Percentiles rank a stretch among this genome's conserved stretches.
These are phyloP conservation scores for Drosophila arawakana DNA, from an alignment of 1,140 invertebrate species.

Conservation along the genomic window DNA sequence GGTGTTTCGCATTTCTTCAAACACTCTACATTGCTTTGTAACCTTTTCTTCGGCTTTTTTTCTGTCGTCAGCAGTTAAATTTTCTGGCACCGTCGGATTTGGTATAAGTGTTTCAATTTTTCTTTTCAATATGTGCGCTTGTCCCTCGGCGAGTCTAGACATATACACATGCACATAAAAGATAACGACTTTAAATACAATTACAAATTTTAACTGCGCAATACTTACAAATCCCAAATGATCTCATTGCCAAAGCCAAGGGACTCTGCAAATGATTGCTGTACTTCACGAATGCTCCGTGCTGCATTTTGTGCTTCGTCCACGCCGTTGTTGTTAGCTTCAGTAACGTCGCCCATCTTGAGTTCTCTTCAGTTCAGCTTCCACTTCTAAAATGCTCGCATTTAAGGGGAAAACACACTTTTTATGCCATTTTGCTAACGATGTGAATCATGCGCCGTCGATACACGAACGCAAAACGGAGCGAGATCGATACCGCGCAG, in stretches of 20 bases:
- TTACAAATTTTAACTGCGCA: slow-evolving; percentile 29
- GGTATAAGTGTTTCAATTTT: slow-evolving; percentile 55
- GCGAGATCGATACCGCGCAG: slow-evolving; percentile 2
- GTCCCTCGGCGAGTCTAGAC: slow-evolving; percentile 44
- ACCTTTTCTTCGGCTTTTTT: slow-evolving; percentile 4
- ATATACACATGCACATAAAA: background rate
- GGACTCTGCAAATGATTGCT: slow-evolving; percentile 61
- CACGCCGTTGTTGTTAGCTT: background rate
- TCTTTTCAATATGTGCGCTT: slow-evolving; percentile 14
- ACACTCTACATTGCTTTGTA: slow-evolving; percentile 24
- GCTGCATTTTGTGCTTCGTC: background rate
- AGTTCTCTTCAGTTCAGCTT: background rate
- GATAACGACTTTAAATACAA: background rate
- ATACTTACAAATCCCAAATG: slow-evolving; percentile 76
- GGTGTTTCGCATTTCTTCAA: slow-evolving; percentile 33
- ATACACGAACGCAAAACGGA: background rate
- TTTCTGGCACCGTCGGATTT: background rate
- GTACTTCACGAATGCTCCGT: slow-evolving; percentile 54
- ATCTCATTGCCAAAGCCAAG: slow-evolving; percentile 51
- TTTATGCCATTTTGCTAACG: background rate
- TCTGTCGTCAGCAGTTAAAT: background rate
- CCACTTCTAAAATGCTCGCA: background rate
- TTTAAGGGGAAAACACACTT: slow-evolving; percentile 7
- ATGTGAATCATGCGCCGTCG: slow-evolving; percentile 2
- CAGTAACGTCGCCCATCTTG: slow-evolving; percentile 23